A percentile compares a stretch with the other conserved stretches of the same genome.
Conservation (phyloP, 1,140 invertebrate species). For the Calycopis cecrops region DNA sequence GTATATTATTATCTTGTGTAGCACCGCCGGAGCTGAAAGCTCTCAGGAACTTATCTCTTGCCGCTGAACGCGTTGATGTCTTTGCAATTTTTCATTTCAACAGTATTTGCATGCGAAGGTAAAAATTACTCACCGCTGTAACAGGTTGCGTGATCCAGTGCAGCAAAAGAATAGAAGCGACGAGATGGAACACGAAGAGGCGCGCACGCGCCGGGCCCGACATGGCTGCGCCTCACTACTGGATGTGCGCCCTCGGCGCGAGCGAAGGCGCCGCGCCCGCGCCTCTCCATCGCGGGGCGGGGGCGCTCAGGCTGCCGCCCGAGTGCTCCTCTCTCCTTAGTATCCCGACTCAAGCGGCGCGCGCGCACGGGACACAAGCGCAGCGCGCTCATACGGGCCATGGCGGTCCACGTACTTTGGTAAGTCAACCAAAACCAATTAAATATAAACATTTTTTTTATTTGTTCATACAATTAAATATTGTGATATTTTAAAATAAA, state of each 20-base stretch:
- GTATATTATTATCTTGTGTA: too few species aligned
- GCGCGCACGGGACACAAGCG: conserved; percentile 65
- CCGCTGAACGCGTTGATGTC: conserved; percentile 51
- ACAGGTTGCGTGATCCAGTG: conserved; percentile 45
- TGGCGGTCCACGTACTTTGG: conserved; percentile 67
- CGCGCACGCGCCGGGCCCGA: conserved; percentile 60
- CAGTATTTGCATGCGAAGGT: conserved; percentile 11
- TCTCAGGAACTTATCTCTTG: too few species aligned
- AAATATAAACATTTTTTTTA: not conserved
- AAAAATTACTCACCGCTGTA: conserved; percentile 52
- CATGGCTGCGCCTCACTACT: conserved; percentile 69
- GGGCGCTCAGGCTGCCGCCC: conserved; percentile 45
- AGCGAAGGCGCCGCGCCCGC: conserved; percentile 33
- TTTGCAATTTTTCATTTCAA: conserved; percentile 31
- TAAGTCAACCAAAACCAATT: conserved; percentile 33
- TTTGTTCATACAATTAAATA: not conserved
- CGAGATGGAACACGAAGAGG: conserved; percentile 45
- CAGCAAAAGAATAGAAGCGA: conserved; percentile 47
- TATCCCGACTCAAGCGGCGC: conserved; percentile 69
- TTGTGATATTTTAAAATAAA: conserved; percentile 6
- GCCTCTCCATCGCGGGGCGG: conserved; percentile 35
- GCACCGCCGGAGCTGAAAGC: too few species aligned
- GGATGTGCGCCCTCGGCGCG: conserved; percentile 50
- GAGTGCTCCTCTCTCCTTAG: conserved; percentile 57
- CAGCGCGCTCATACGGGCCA: conserved; percentile 60